Percentiles rank a stretch among this genome's conserved stretches.
Conservation (phyloP, 2,113 vertebrate species). For the Loxodonta africana region DNA sequence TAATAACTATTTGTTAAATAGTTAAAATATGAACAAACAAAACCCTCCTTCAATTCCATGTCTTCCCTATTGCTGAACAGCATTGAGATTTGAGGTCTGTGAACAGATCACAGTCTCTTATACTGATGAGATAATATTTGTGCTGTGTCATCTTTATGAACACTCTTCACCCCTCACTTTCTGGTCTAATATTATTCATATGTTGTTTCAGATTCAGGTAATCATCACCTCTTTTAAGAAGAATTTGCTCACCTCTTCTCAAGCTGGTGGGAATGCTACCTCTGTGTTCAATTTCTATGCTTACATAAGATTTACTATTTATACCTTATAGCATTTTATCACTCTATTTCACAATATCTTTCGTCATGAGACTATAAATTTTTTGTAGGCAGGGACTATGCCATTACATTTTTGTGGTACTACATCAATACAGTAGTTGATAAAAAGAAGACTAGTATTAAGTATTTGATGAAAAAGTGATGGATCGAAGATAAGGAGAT, state of each 20-base stretch:
- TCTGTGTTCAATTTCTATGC: neutral
- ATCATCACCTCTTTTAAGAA: neutral
- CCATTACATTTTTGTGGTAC: slow-evolving; percentile 12
- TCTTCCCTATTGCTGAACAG: neutral
- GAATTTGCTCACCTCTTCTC: neutral
- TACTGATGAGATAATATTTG: neutral
- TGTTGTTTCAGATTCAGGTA: neutral
- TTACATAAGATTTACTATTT: neutral
- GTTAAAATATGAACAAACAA: neutral
- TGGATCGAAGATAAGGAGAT: neutral
- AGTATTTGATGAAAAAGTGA: slow-evolving; percentile 49
- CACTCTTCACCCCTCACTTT: neutral
- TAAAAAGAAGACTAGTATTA: neutral
- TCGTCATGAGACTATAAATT: neutral
- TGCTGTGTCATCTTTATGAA: neutral
- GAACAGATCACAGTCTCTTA: neutral
- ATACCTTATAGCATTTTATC: neutral
- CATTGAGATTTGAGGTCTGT: neutral
- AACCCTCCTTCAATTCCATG: neutral
- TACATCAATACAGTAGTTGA: neutral
- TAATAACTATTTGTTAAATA: slow-evolving; percentile 30
- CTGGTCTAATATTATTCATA: neutral
- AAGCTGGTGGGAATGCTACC: neutral
- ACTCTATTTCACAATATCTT: neutral
- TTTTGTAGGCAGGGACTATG: neutral